phyloP scores from a whole-genome alignment of 2,113 vertebrate species.

The Neoarius graeffei region DNA sequence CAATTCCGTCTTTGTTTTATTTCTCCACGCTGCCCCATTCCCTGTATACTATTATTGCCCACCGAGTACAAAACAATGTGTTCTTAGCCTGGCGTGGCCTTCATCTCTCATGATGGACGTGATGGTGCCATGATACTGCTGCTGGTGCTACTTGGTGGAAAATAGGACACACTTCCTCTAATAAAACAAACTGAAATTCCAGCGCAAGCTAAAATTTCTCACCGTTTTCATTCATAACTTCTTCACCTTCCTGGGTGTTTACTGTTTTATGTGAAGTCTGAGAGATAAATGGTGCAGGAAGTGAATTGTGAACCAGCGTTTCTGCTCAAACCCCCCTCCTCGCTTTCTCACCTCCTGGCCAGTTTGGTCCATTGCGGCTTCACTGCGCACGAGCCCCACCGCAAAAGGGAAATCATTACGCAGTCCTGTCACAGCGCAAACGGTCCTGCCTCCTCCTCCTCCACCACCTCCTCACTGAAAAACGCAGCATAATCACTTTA shows the following conservation, averaged over 20 bases:
- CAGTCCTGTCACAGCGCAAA: conserved; percentile 53
- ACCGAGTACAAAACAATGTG: conserved; percentile 55
- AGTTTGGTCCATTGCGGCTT: conserved; percentile 45
- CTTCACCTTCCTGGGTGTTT: background rate
- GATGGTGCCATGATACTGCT: conserved; percentile 50
- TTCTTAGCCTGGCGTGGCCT: conserved; percentile 54
- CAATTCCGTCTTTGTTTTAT: conserved; percentile 77
- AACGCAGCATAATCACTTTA: conserved; percentile 56
- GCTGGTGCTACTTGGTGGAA: background rate
- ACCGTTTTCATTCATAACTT: background rate
- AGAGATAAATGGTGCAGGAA: conserved; percentile 58
- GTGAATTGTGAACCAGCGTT: conserved; percentile 26
- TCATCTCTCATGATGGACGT: conserved; percentile 57
- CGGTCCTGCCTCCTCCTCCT: conserved; percentile 41
- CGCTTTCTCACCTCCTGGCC: conserved; percentile 6
- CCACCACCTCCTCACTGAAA: conserved; percentile 28
- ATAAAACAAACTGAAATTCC: background rate
- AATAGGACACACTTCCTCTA: background rate
- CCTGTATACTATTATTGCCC: conserved; percentile 57
- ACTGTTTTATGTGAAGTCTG: conserved; percentile 47
- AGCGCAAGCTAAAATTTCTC: background rate
- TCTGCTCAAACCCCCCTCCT: background rate
- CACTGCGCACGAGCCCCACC: conserved; percentile 50
- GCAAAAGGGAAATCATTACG: conserved; percentile 54
- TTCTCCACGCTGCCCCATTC: conserved; percentile 57